Percentiles rank a stretch among this genome's conserved stretches.
Evolutionary conservation across 2,113 vertebrate genomes (phyloP).

Genomic region (Rhabdomys dilectus): DNA sequence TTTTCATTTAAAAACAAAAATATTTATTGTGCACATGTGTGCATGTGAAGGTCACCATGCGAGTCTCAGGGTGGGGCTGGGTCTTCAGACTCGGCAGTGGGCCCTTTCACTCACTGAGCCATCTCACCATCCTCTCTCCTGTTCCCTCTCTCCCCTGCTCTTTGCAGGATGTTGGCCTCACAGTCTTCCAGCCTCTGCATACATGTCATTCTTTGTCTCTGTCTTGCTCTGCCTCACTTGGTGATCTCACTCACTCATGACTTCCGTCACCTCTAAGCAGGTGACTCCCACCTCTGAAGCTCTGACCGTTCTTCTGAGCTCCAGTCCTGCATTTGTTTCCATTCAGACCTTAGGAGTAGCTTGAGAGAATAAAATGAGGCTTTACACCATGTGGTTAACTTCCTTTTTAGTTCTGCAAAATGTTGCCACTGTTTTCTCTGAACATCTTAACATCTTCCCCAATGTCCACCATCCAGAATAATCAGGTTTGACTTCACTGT

Average conservation of each 20-base stretch:
- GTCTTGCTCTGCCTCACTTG: background rate
- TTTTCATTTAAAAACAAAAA: background rate
- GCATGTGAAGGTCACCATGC: background rate
- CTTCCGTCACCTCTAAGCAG: background rate
- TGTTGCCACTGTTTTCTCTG: background rate
- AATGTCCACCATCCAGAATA: background rate
- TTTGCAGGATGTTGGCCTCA: background rate
- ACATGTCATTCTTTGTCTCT: background rate
- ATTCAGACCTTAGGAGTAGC: background rate
- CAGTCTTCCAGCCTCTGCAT: background rate
- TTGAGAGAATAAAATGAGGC: slow-evolving; percentile 32
- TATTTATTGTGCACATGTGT: background rate
- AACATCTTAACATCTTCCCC: background rate
- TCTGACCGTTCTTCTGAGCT: slow-evolving; percentile 4
- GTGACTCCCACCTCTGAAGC: background rate
- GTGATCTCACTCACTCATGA: slow-evolving; percentile 32
- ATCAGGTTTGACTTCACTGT: background rate
- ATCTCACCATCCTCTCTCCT: background rate
- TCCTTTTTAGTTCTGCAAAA: background rate
- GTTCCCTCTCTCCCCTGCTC: background rate
- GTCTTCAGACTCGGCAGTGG: background rate
- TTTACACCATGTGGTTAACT: background rate
- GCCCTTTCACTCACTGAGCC: background rate
- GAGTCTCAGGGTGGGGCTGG: background rate
- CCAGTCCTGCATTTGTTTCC: background rate